Evolutionary conservation across 1,140 invertebrate species (phyloP).

Genomic region (Neocloeon triangulifer): DNA sequence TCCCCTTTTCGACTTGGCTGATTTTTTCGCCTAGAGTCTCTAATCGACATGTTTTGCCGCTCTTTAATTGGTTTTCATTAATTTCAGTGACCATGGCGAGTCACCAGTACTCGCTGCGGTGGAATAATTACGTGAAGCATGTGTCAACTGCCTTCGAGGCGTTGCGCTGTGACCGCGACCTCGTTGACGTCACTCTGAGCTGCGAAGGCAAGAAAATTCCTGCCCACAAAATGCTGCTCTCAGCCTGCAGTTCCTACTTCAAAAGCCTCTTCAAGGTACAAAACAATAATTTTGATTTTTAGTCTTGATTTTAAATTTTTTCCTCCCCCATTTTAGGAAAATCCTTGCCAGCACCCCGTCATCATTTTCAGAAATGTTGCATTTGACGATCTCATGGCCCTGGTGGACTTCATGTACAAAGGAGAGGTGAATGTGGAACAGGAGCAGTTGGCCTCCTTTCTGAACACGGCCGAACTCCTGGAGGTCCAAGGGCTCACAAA

Average conservation of each 20-base stretch:
- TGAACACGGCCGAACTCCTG: constrained; percentile 36
- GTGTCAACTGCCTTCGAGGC: constrained; percentile 54
- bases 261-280: constrained; percentile 50
- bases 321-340: constrained; percentile 27
- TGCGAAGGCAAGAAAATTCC: constrained; percentile 61
- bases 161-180: constrained; percentile 48
- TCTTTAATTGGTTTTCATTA: too few species aligned
- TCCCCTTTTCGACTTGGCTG: too few species aligned
- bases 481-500: constrained; percentile 37
- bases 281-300: not conserved
- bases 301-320: constrained; percentile 1
- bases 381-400: constrained; percentile 52
- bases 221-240: constrained; percentile 65
- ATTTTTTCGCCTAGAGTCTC: too few species aligned
- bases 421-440: constrained; percentile 42
- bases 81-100: too few species aligned
- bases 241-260: constrained; percentile 63
- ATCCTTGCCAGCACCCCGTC: constrained; percentile 64
- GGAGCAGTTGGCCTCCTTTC: constrained; percentile 32
- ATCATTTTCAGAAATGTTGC: constrained; percentile 68
- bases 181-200: constrained; percentile 66
- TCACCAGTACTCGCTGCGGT: constrained; percentile 49
- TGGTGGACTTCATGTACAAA: constrained; percentile 67
- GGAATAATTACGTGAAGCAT: constrained; percentile 53
- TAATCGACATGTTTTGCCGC: too few species aligned